Evolutionary conservation across 2,888 invertebrate species (phyloP).

Genomic region (Sepiola atlantica): DNA sequence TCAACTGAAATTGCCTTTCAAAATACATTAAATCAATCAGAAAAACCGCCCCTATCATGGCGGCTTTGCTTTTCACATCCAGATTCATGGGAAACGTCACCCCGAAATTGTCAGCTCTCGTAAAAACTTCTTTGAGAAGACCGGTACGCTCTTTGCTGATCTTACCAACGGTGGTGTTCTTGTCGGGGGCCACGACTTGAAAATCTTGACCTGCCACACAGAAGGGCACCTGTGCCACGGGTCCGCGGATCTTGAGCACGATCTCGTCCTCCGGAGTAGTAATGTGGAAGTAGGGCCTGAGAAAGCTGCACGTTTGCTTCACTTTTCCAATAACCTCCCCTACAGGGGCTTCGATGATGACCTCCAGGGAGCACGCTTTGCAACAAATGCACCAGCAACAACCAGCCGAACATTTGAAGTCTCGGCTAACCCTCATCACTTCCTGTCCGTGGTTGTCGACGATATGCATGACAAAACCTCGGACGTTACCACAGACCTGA

Average conservation of each 20-base stretch:
- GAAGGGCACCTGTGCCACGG: constrained; percentile 69
- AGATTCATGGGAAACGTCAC: constrained; percentile 69
- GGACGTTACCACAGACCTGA: constrained; percentile 72
- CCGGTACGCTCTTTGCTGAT: constrained; percentile 70
- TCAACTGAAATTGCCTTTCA: constrained; percentile 2
- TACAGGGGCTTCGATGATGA: constrained; percentile 70
- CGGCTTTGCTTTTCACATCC: constrained; percentile 68
- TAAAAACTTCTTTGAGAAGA: constrained; percentile 63
- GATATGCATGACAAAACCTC: constrained; percentile 74
- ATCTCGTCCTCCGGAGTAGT: constrained; percentile 61
- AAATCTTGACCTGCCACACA: constrained; percentile 69
- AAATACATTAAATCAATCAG: constrained; percentile 56
- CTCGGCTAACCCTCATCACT: constrained; percentile 67
- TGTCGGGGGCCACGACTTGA: constrained; percentile 59
- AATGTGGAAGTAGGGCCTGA: constrained; percentile 64
- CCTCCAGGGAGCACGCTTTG: constrained; percentile 65
- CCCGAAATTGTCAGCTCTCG: constrained; percentile 69
- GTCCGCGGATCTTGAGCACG: constrained; percentile 67
- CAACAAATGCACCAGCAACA: constrained; percentile 68
- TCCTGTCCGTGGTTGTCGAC: constrained; percentile 73
- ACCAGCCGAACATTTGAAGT: constrained; percentile 72
- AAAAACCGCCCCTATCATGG: constrained; percentile 68
- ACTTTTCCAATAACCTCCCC: constrained; percentile 71
- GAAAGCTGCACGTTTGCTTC: constrained; percentile 68
- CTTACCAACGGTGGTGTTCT: constrained; percentile 60